These are phyloP conservation scores for Drosophila willistoni DNA, from an alignment of 1,140 invertebrate genomes.

Conservation along the genomic window DNA sequence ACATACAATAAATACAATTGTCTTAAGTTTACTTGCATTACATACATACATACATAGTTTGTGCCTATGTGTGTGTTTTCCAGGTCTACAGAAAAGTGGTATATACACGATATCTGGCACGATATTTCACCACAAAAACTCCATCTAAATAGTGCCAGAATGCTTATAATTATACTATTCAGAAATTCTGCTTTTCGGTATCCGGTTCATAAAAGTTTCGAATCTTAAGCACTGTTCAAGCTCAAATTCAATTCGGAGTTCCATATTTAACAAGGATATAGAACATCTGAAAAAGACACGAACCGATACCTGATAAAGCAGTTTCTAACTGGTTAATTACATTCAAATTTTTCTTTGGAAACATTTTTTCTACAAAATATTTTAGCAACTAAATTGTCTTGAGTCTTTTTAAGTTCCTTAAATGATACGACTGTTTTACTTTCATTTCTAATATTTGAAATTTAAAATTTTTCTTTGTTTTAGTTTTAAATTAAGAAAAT, in stretches of 20 bases:
- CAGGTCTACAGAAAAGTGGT: background rate
- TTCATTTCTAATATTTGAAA: slow-evolving; percentile 3
- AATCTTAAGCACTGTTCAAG: background rate
- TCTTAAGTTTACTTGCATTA: slow-evolving; percentile 20
- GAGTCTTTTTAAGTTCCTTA: slow-evolving; percentile 79
- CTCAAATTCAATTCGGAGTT: background rate
- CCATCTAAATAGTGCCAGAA: no score
- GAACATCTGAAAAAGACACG: no score
- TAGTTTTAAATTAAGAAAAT: background rate
- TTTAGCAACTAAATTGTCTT: slow-evolving; percentile 63
- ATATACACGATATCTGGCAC: no score
- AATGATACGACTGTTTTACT: slow-evolving; percentile 16
- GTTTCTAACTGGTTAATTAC: slow-evolving; percentile 20
- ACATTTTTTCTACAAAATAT: slow-evolving; percentile 73
- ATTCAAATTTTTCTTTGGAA: slow-evolving; percentile 41
- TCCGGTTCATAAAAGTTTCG: no score
- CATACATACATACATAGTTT: background rate
- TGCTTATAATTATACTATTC: no score
- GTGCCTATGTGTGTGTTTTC: no score
- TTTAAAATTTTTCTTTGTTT: background rate
- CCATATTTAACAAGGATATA: background rate
- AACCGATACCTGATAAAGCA: slow-evolving; percentile 3
- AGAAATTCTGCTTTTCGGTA: background rate
- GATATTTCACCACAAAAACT: no score
- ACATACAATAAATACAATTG: slow-evolving; percentile 10